Conservation (phyloP, 2,113 vertebrate species). For the Nothoprocta pentlandii region DNA sequence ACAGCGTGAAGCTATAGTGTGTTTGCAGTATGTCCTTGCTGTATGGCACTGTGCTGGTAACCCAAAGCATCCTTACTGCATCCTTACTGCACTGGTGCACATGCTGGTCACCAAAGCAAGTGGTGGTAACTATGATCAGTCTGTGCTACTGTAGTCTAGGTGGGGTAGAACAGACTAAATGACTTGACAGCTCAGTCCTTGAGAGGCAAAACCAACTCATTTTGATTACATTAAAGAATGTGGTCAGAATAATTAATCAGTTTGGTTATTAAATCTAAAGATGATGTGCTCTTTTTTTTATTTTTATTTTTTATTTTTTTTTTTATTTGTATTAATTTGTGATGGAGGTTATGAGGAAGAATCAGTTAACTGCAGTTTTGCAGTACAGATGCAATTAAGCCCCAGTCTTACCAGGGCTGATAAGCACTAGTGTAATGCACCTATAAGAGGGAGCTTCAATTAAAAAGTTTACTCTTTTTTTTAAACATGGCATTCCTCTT, state of each 20-base stretch:
- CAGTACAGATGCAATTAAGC: neutral
- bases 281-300: neutral
- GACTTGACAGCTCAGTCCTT: neutral
- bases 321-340: neutral
- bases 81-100: too few relatives aligned
- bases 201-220: neutral
- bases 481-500: neutral
- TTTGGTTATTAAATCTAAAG: neutral
- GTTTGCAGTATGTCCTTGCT: neutral
- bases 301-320: too few relatives aligned
- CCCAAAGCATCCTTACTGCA: too few relatives aligned
- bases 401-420: neutral
- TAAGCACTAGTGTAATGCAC: neutral
- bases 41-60: accelerated
- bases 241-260: neutral
- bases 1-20: neutral
- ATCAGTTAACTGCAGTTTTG: neutral
- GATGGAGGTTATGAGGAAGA: neutral
- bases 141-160: neutral
- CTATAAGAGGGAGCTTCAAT: accelerated
- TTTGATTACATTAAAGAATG: neutral
- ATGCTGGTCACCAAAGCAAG: neutral
- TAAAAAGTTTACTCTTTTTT: neutral
- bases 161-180: neutral
- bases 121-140: neutral